Conservation (phyloP, 2,888 invertebrate genomes). For the Darwinula stevensoni region DNA sequence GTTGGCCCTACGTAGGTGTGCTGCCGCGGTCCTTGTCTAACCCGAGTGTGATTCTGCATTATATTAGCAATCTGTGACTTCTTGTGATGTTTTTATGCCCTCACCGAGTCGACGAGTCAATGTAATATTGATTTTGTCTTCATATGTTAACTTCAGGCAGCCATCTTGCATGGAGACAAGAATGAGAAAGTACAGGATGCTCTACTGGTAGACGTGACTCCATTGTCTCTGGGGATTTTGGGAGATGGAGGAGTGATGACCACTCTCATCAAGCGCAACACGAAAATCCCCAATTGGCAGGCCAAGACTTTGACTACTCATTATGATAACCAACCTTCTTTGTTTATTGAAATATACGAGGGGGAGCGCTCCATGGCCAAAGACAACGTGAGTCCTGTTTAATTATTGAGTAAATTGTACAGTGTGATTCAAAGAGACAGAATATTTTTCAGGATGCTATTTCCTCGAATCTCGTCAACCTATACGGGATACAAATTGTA, state of each 20-base stretch:
- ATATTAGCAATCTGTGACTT: too few species aligned
- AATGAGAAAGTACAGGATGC: slow-evolving; percentile 18
- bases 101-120: slow-evolving; percentile 19
- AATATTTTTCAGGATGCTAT: slow-evolving; percentile 13
- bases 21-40: too few species aligned
- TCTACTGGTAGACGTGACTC: slow-evolving; percentile 20
- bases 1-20: too few species aligned
- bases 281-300: slow-evolving; percentile 22
- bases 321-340: slow-evolving; percentile 24
- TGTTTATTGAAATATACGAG: slow-evolving; percentile 15
- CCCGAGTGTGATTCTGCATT: too few species aligned
- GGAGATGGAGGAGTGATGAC: slow-evolving; percentile 27
- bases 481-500: slow-evolving; percentile 1
- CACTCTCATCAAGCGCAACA: slow-evolving; percentile 23
- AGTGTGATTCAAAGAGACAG: too few species aligned
- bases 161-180: slow-evolving; percentile 20
- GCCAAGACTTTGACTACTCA: slow-evolving; percentile 23
- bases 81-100: too few species aligned
- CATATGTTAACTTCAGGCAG: slow-evolving; percentile 21
- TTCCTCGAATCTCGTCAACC: slow-evolving; percentile 13
- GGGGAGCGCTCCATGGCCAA: slow-evolving; percentile 16
- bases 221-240: slow-evolving; percentile 23
- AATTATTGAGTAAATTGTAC: neutral
- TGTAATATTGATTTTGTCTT: slow-evolving; percentile 22
- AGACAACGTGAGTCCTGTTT: slow-evolving; percentile 12